Base-by-base conservation (phyloP, 1,140 invertebrate genomes). In the Drosophila ohnishii region DNA sequence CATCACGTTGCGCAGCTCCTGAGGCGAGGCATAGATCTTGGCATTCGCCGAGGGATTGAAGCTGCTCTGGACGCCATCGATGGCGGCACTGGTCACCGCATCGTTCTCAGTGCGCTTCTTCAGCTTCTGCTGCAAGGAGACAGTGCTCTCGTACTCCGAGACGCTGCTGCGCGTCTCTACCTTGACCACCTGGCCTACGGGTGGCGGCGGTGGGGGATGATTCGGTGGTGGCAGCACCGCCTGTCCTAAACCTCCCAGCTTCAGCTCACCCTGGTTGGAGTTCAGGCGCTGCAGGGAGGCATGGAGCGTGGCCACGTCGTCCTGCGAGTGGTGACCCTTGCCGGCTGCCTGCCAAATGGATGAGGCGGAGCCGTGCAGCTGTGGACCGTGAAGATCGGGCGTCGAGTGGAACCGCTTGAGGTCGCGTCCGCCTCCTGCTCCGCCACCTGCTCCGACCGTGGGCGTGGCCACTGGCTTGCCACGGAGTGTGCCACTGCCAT, bases 361-460 rank as follows among this genome's bases (percentile, higher is more conserved):
- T 72, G 86, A 91, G 39, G 67, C 83, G 0, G 91, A 92, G 30
- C 90, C 80, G 25, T 78, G 78, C 28, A 86, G 71, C 60, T 87
- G 83, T 0, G 78, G 58, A 1, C 82, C 82, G 28, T 90, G 87
- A 30, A 97, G 90, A 92, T 98, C 97, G 0, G 97, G 97, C 25
- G 97, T 97, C 53, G 96, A 97, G 90, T 97, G 96, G 92, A 97
- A 98, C 60, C 97, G 94, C 74, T 97, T 96, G 14, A 97, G 93
- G 66, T 92, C 90, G 2, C 81, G 80, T 14, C 78, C 82, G 44
- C 79, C 83, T 19, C 34, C 69, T 42, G 69, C 57, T 19, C 28
- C 62, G 0, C 78, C 70, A 0, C 59, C 70, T 1, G 61, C 75
- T 1, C 61, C 80, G 22, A 92, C 58, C 42, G 80, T 83, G 80